These are phyloP conservation scores for Panzeria rudis DNA, from an alignment of 2,888 invertebrate species.

Conservation along the genomic window DNA sequence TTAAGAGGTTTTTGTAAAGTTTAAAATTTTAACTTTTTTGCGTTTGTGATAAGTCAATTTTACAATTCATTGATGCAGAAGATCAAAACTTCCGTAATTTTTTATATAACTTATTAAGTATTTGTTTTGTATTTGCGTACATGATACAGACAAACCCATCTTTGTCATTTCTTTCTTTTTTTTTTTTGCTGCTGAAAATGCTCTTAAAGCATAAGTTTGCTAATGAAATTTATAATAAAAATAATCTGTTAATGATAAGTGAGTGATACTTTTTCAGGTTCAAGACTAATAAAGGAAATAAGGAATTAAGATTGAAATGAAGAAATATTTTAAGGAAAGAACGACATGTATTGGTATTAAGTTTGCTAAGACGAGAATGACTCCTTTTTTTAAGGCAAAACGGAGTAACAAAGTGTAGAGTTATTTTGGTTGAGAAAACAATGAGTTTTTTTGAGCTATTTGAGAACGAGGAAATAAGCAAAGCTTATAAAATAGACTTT, in stretches of 20 bases:
- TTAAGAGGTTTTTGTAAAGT: conserved; percentile 66
- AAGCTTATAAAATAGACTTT: too few relatives aligned
- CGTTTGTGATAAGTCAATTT: conserved; percentile 80
- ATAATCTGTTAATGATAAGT: conserved; percentile 60
- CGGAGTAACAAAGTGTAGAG: too few relatives aligned
- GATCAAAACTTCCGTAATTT: conserved; percentile 80
- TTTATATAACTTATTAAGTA: conserved; percentile 45
- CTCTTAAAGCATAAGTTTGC: conserved; percentile 13
- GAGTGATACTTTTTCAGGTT: conserved; percentile 1
- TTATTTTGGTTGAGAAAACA: too few relatives aligned
- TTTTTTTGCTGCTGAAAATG: conserved; percentile 13
- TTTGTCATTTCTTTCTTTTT: too few relatives aligned
- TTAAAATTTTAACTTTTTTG: conserved; percentile 66
- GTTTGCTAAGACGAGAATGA: too few relatives aligned
- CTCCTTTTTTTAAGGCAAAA: too few relatives aligned
- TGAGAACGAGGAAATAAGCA: too few relatives aligned
- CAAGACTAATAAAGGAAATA: background rate
- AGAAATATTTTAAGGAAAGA: background rate
- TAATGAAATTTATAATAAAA: conserved; percentile 62
- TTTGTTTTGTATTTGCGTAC: conserved; percentile 29
- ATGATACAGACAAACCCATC: conserved; percentile 23
- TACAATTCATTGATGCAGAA: conserved; percentile 83
- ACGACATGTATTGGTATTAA: too few relatives aligned
- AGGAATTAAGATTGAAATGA: background rate
- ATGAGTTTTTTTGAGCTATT: too few relatives aligned